Base-by-base conservation (phyloP, 1,140 invertebrate genomes). In the Dreissena rostriformis region DNA sequence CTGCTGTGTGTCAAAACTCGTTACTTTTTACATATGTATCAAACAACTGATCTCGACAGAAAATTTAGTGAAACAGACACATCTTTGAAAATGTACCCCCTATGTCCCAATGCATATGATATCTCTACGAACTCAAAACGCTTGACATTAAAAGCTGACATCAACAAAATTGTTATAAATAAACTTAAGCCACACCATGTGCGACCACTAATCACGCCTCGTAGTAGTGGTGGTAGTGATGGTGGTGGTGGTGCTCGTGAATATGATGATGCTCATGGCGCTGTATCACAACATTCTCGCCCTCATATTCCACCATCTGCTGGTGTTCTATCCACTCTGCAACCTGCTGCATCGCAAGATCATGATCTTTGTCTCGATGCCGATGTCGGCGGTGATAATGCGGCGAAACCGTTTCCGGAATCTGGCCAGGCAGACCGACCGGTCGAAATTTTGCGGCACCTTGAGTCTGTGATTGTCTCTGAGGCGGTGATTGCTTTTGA, bases 231-330 rank as follows among this genome's bases (percentile, higher is more conserved):
- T 97, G 96, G 93, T 97, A 97, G 89, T 97, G 96, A 82, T 93
- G 91, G 93, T 97, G 96, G 91, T 97, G 96, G 87, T 97, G 96
- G 87, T 97, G 96, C 91, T 97, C 96, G 89, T 97, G 96, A 78
- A 97, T 95, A 91, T 97, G 96, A 90, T 95, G 95, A 84, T 95
- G 95, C 86, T 95, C 94, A 82, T 95, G 94, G 75, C 93, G 89
- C 82, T 95, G 94, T 19, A 94, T 90, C 10, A 90, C 85, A 61
- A 90, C 85, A 78, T 86, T 78, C 53, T 87, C 89, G 57, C 86
- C 89, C 55, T 89, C 86, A 76, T 88, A 70, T 67, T 90, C 92
- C 87, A 85, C 88, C 28, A 89, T 75, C 79, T 93, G 91, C 80
- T 94, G 92, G 19, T 91, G 88, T 71, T 93, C 92, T 74, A 94